phyloP scores from a whole-genome alignment of 30 jellyfish, hydroid and myxozoan genomes.

The Aurelia aurita region DNA sequence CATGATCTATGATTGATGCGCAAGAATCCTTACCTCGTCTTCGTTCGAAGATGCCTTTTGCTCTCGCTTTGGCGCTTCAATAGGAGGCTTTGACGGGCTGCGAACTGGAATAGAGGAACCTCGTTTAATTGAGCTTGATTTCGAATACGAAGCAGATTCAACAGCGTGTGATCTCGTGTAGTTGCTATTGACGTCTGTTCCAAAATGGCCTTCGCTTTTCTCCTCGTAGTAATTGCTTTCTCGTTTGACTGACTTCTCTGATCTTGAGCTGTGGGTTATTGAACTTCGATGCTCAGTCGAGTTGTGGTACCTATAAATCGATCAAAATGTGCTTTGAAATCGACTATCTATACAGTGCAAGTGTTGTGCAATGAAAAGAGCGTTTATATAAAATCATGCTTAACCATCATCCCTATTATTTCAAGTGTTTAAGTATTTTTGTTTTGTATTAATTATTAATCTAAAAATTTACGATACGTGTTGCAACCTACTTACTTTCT shows the following conservation, averaged over 20 bases:
- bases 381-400: too few relatives aligned
- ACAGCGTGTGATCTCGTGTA: slow-evolving; percentile 20
- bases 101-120: slow-evolving; percentile 41
- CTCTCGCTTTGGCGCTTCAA: slow-evolving; percentile 12
- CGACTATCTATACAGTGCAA: too few relatives aligned
- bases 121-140: slow-evolving; percentile 21
- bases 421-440: too few relatives aligned
- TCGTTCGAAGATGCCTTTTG: slow-evolving; percentile 7
- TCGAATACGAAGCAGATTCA: slow-evolving; percentile 44
- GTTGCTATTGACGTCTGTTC: slow-evolving; percentile 13
- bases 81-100: slow-evolving; percentile 15
- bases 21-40: slow-evolving; percentile 24
- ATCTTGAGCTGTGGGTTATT: slow-evolving; percentile 24
- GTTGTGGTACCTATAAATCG: too few relatives aligned
- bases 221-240: slow-evolving; percentile 5
- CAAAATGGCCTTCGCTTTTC: slow-evolving; percentile 8
- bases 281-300: slow-evolving; percentile 41
- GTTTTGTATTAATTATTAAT: too few relatives aligned
- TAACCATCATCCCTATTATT: too few relatives aligned
- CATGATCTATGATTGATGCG: too few relatives aligned
- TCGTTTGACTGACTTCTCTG: neutral
- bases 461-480: too few relatives aligned
- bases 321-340: too few relatives aligned
- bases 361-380: too few relatives aligned
- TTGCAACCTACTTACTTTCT: too few relatives aligned